These are phyloP conservation scores for Sturnira hondurensis DNA, from an alignment of 2,113 vertebrate genomes.

Conservation along the genomic window DNA sequence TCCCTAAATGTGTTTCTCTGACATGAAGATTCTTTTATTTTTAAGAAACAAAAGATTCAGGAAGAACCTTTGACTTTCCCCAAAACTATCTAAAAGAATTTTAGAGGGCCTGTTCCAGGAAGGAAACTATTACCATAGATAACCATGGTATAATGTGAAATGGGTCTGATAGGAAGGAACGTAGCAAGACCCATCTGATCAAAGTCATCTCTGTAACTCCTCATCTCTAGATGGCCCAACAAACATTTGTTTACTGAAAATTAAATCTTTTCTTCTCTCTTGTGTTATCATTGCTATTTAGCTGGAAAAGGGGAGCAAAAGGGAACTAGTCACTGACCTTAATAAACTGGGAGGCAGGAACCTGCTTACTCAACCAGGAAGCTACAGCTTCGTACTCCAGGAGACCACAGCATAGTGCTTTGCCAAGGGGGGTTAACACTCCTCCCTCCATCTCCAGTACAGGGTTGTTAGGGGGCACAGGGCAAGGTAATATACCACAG, in stretches of 20 bases:
- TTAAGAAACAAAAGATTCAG: neutral
- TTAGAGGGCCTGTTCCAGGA: neutral
- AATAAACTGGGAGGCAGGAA: no score
- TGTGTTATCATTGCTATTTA: no score
- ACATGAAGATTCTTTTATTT: neutral
- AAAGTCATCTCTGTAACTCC: neutral
- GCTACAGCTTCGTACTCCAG: no score
- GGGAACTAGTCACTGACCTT: no score
- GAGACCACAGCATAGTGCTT: no score
- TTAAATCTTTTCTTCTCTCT: neutral
- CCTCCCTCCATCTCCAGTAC: no score
- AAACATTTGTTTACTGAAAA: neutral
- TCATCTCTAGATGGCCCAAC: neutral
- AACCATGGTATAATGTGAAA: neutral
- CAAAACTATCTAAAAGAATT: neutral
- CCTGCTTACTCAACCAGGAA: no score
- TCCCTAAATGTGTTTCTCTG: neutral
- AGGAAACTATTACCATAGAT: neutral
- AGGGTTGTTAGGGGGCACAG: no score
- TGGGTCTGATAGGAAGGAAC: neutral
- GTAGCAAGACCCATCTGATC: neutral
- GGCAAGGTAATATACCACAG: no score
- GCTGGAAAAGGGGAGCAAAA: no score
- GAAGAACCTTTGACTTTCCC: neutral
- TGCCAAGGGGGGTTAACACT: no score